Evolutionary conservation across 2,888 invertebrate species (phyloP), one percentile per base, ranked within the genome.

Genomic region (Ichneumoninae sp.): DNA sequence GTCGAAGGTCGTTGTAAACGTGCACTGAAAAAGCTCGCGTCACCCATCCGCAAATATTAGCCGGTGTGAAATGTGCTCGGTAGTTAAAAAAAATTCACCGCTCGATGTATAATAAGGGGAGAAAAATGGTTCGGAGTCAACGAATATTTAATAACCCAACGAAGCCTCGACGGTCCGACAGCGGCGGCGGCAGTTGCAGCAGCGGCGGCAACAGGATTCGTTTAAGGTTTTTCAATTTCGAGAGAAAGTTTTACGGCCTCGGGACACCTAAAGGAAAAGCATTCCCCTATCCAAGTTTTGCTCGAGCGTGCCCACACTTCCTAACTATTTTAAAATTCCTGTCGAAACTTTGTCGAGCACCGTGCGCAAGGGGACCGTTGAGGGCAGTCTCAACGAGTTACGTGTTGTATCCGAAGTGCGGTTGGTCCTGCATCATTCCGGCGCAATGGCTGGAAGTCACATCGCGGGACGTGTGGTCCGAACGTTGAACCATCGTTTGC

Each of bases 201-300:
- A 26, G 57, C 57, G 8, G 62, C 8, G 71, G 62, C 57, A 26
- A 62, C 33, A 10, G 33, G 40, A 62, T 78, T 69, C 65, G 74
- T 80, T 77, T 60, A 81, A 57, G 70, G 74, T 74, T 78, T 70
- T 83, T 84, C 80, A 81, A 84, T 81, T 77, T 70, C 70, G 36
- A 62, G 66, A 60, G 70, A 78, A 81, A 81, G 78, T 84, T 84
- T 75, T 47, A 50, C 50, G 60, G 70, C 70, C 69, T 62, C 74
- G 47, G 57, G 81, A n/a, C 16, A n/a, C 62, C 78, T n/a, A 33
- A 50, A 44, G 62, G 52, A 19, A 76, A 57, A 57, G 78, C 69
- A 71, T 70, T 62, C 33, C 40, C 50, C 30, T 70, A 50, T 47
- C 40, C 69, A 50, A 79, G 50, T 44, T 72, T 79, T 33, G 44